These are phyloP conservation scores for Pseudocheirus occidentalis DNA, from an alignment of 2,797 vertebrate genomes.

Conservation along the genomic window DNA sequence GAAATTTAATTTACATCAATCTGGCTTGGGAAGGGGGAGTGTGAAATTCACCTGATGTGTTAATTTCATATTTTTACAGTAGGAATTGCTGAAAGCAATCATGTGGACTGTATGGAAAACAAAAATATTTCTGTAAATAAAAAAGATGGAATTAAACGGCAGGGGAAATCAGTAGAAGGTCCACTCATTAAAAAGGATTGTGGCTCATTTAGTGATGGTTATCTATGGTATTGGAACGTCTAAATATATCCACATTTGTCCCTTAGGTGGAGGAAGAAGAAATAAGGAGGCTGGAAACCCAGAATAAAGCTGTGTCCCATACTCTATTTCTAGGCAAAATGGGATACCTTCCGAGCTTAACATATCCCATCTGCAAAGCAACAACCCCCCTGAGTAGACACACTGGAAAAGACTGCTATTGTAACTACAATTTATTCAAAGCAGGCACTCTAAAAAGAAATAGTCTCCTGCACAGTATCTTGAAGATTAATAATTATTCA, in stretches of 20 bases:
- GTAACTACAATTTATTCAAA: slow-evolving; percentile 58
- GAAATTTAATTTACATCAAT: slow-evolving; percentile 58
- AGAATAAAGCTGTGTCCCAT: not conserved
- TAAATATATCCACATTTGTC: not conserved
- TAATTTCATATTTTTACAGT: slow-evolving; percentile 66
- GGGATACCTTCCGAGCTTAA: not conserved
- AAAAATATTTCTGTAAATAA: slow-evolving; percentile 46
- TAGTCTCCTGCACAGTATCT: slow-evolving; percentile 32
- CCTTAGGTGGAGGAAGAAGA: not conserved
- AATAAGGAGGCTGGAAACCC: not conserved
- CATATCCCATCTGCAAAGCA: not conserved
- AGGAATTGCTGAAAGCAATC: slow-evolving; percentile 53
- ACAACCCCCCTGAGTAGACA: not conserved
- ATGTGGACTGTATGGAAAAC: slow-evolving; percentile 46
- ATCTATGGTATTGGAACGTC: not conserved
- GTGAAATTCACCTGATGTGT: slow-evolving; percentile 54
- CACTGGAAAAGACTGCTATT: slow-evolving; percentile 31
- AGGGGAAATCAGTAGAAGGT: slow-evolving; percentile 16
- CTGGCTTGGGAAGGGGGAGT: slow-evolving; percentile 47
- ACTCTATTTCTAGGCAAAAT: not conserved
- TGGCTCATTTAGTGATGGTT: not conserved
- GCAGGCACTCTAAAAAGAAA: slow-evolving; percentile 32
- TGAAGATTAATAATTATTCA: slow-evolving; percentile 29
- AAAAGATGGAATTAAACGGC: slow-evolving; percentile 20
- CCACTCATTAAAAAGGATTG: not conserved